Evolutionary conservation across 2,888 invertebrate genomes (phyloP), one percentile per base, ranked within the genome.

Genomic region (Rhingia rostrata): DNA sequence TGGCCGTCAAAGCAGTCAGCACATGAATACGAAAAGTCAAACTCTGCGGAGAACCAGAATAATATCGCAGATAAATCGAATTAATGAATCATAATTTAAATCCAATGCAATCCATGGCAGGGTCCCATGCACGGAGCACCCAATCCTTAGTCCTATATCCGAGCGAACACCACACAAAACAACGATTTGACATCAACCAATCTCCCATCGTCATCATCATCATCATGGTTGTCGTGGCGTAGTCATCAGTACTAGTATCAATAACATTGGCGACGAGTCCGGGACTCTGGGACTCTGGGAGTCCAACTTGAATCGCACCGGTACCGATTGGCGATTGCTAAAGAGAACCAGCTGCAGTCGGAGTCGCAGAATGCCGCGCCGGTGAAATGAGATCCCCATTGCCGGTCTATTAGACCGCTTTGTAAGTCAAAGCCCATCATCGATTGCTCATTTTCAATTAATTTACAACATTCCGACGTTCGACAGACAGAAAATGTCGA

Each of bases 381-480:
- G 53, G 41, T 56, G 39, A 70, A 67, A 69, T 70, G 58, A 58
- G 70, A 60, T 54, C 58, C 79, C 58, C 49, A 69, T 56, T 81
- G 81, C 81, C 66, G 73, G 83, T 84, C 79, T 84, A 84, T 74
- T 84, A 84, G 83, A 84, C 12, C 64, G 63, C 80, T 80, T 80
- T 75, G 74, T 74, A 70, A 70, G 73, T 77, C 69, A 45, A 43
- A 56, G 56, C 39, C 80, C 75, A 77, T 81, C 81, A 72, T 77
- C 80, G 84, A 80, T 84, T 80, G 74, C 84, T 84, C 84, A 80
- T 85, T 85, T 85, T 81, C 81, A 85, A 85, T 85, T 85, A 85
- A 85, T 85, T 85, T 85, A 85, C 85, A 85, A 85, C 85, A 85
- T 81, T 81, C 80, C 85, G 77, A 77, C 75, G 69, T 74, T 74